Percentiles rank a stretch among this genome's conserved stretches.
Conservation (phyloP, 2,888 invertebrate genomes). For the Xanthorhoe spadicearia region DNA sequence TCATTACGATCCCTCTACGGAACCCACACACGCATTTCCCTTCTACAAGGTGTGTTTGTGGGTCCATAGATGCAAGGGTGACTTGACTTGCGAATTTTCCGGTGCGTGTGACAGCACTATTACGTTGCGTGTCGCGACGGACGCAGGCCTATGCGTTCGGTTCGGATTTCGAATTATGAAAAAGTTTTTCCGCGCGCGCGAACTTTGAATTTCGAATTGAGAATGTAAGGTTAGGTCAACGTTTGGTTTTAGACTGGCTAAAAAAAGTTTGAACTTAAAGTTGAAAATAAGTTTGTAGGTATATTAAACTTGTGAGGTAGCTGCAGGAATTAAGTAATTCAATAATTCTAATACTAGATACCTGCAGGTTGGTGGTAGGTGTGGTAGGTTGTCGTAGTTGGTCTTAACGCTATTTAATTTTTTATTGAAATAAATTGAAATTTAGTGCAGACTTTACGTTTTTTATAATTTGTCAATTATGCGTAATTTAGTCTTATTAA, state of each 20-base stretch:
- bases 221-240: conserved; percentile 3
- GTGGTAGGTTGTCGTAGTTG: too few species aligned
- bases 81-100: conserved; percentile 68
- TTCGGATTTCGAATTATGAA: conserved; percentile 56
- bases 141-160: conserved; percentile 75
- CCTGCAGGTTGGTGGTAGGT: too few species aligned
- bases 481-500: conserved; percentile 47
- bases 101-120: conserved; percentile 74
- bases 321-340: too few species aligned
- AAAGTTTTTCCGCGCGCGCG: conserved; percentile 33
- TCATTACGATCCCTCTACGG: conserved; percentile 71
- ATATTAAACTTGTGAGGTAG: neutral
- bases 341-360: too few species aligned
- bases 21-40: conserved; percentile 22
- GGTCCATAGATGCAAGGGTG: conserved; percentile 60
- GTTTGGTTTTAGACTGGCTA: neutral
- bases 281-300: neutral
- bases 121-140: conserved; percentile 77
- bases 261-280: neutral
- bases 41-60: conserved; percentile 17
- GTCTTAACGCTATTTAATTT: too few species aligned
- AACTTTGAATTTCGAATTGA: conserved; percentile 12
- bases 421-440: neutral
- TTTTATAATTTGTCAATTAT: conserved; percentile 26
- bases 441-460: neutral